These are phyloP conservation scores for Drosophila kuntzei DNA, from an alignment of 2,888 invertebrate species.

Conservation along the genomic window DNA sequence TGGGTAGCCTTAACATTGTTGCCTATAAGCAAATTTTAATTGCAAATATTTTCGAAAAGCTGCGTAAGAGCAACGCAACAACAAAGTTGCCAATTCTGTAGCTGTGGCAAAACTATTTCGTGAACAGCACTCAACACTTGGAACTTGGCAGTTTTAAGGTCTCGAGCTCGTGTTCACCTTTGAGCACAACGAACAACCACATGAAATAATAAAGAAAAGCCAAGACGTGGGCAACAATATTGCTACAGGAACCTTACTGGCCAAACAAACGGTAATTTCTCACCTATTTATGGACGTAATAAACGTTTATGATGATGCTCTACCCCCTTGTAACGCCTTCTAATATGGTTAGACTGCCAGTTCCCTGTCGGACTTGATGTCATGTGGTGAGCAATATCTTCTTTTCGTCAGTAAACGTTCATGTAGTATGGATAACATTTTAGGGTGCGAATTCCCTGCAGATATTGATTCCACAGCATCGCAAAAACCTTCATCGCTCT, in stretches of 20 bases:
- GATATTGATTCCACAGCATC: no score
- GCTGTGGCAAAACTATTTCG: slow-evolving; percentile 57
- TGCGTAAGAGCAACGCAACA: slow-evolving; percentile 30
- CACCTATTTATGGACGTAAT: slow-evolving; percentile 79
- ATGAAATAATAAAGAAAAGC: slow-evolving; percentile 66
- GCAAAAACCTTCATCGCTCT: no score
- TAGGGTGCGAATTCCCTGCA: no score
- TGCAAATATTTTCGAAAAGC: slow-evolving; percentile 58
- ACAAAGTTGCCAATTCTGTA: slow-evolving; percentile 55
- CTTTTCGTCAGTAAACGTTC: no score
- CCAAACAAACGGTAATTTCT: slow-evolving; percentile 77
- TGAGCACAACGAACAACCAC: slow-evolving; percentile 33
- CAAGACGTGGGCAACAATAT: slow-evolving; percentile 72
- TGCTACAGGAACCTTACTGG: slow-evolving; percentile 59
- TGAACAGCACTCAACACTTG: slow-evolving; percentile 28
- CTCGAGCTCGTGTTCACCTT: slow-evolving; percentile 14
- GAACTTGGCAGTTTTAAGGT: slow-evolving; percentile 37
- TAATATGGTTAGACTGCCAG: slow-evolving; percentile 10
- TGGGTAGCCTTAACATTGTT: slow-evolving; percentile 39
- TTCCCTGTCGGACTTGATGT: no score
- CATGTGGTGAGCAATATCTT: no score
- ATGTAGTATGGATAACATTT: no score
- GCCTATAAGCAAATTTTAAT: slow-evolving; percentile 59
- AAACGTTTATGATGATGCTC: slow-evolving; percentile 80
- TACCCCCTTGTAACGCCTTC: slow-evolving; percentile 9